Conservation (phyloP, 1,140 invertebrate genomes). For the Scaptomyza pallida region DNA sequence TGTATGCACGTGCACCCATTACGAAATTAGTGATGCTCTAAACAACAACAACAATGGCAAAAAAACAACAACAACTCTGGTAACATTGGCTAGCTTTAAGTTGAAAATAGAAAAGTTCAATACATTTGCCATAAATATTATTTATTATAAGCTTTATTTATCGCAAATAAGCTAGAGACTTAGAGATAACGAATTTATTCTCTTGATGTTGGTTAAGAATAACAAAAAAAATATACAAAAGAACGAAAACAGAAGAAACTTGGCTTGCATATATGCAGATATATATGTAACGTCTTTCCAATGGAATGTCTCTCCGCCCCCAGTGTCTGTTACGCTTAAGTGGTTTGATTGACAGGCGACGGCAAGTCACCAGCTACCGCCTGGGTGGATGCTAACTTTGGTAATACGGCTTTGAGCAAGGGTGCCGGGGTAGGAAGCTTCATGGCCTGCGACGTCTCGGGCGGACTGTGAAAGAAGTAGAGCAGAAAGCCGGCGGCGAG, state of each 20-base stretch:
- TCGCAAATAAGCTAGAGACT: too few relatives aligned
- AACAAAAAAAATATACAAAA: too few relatives aligned
- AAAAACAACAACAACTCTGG: constrained; percentile 1
- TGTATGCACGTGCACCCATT: constrained; percentile 25
- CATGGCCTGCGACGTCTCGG: constrained; percentile 6
- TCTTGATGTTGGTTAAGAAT: too few relatives aligned
- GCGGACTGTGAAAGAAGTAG: constrained; percentile 87
- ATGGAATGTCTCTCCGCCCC: constrained; percentile 38
- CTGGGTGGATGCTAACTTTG: constrained; percentile 28
- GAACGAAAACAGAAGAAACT: too few relatives aligned
- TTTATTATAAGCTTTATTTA: too few relatives aligned
- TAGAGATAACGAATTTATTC: too few relatives aligned
- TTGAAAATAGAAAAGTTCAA: too few relatives aligned
- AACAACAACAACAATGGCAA: constrained; percentile 16
- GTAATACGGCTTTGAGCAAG: constrained; percentile 11
- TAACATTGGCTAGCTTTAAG: not conserved
- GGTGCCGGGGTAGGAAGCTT: not conserved
- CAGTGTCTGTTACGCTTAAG: not conserved
- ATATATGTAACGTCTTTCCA: constrained; percentile 2
- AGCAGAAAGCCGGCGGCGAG: constrained; percentile 94
- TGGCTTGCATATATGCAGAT: too few relatives aligned
- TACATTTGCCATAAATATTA: too few relatives aligned
- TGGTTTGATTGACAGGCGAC: constrained; percentile 42
- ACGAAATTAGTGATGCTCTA: constrained; percentile 37
- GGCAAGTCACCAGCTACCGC: constrained; percentile 13